These are phyloP conservation scores for Pteronura brasiliensis DNA, from an alignment of 2,113 vertebrate genomes.

Conservation along the genomic window DNA sequence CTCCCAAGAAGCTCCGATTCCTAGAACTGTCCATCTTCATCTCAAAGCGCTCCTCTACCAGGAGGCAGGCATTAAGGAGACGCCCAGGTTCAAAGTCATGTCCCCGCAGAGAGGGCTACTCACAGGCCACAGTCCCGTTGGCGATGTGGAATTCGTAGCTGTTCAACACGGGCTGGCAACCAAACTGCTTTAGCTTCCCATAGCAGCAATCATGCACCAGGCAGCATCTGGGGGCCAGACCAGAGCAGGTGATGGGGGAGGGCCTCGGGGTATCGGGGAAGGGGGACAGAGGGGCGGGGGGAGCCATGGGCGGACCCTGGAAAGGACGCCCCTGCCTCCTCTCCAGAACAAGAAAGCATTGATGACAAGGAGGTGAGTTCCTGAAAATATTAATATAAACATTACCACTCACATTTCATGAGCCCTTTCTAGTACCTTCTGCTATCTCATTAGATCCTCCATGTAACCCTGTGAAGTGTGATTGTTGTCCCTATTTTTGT, in stretches of 20 bases:
- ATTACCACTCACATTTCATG: too few relatives aligned
- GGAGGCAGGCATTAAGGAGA: neutral
- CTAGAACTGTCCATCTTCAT: rapidly evolving
- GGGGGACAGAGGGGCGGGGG: rapidly evolving
- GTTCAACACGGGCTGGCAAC: conserved; percentile 70
- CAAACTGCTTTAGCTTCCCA: conserved; percentile 34
- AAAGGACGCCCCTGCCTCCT: neutral
- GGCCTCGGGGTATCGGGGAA: neutral
- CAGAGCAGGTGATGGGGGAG: neutral
- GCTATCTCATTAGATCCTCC: neutral
- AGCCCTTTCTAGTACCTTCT: neutral
- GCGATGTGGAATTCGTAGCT: neutral
- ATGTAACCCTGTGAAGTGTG: rapidly evolving
- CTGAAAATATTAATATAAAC: neutral
- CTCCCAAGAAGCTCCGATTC: neutral
- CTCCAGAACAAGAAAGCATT: rapidly evolving
- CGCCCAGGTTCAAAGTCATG: neutral
- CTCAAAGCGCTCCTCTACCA: neutral
- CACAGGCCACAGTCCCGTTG: conserved; percentile 40
- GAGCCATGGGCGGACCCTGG: neutral
- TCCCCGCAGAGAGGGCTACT: conserved; percentile 34
- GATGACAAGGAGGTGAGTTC: neutral
- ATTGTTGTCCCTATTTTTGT: neutral
- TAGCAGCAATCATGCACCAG: conserved; percentile 77
- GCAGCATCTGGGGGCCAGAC: conserved; percentile 71